Conservation (phyloP, 2,888 invertebrate species). For the Suillia variegata region DNA sequence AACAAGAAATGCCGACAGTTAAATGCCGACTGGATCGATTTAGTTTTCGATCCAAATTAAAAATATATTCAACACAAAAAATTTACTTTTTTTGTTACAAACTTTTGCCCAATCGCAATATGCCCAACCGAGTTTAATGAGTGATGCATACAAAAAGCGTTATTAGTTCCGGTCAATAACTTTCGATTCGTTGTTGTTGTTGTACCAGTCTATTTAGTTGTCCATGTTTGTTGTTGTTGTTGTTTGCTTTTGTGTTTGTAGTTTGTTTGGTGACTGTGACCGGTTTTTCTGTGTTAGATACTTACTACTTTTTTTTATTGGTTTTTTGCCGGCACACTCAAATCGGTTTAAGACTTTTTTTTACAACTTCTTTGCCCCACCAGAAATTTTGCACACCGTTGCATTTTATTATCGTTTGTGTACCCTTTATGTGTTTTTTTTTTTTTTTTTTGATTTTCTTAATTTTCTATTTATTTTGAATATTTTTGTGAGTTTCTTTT, state of each 20-base stretch:
- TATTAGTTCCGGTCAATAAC: conserved; percentile 45
- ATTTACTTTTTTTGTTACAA: no score
- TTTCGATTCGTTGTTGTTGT: conserved; percentile 35
- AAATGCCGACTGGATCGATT: no score
- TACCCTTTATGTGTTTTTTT: background rate
- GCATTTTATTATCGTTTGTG: background rate
- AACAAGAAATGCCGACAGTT: no score
- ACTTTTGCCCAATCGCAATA: conserved; percentile 5
- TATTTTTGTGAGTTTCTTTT: background rate
- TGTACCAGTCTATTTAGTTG: background rate
- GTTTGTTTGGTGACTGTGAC: conserved; percentile 1
- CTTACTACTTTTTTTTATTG: no score
- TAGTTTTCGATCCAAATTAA: no score
- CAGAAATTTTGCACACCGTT: background rate
- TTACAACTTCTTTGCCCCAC: background rate
- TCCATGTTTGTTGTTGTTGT: background rate
- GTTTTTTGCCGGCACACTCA: background rate
- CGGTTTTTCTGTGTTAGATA: no score
- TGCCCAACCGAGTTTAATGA: no score
- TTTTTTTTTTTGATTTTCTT: background rate
- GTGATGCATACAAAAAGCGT: conserved; percentile 29
- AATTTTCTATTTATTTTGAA: background rate
- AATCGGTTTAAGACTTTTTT: background rate
- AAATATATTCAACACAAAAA: no score
- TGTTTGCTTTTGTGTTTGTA: background rate